Evolutionary conservation across 1,140 invertebrate genomes (phyloP).

Genomic region (Orchesella cincta): DNA sequence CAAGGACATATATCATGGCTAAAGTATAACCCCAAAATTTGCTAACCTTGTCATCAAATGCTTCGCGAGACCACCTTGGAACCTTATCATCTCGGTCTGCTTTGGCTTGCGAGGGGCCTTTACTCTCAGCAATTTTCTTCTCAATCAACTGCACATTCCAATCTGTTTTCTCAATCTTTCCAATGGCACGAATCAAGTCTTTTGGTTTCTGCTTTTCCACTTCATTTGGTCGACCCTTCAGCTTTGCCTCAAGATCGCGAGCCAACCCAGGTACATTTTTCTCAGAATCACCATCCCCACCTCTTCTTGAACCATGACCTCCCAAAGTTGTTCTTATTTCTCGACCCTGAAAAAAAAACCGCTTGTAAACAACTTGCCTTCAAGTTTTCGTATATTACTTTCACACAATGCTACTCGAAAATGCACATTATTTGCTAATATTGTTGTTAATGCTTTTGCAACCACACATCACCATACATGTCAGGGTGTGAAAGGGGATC

Average conservation of each 20-base stretch:
- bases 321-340: slow-evolving; percentile 60
- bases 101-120: slow-evolving; percentile 63
- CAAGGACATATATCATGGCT: background rate
- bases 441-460: too few species aligned
- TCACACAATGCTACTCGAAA: too few species aligned
- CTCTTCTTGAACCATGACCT: slow-evolving; percentile 59
- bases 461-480: too few species aligned
- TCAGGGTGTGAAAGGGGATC: too few species aligned
- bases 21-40: background rate
- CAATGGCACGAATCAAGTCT: slow-evolving; percentile 81
- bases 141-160: slow-evolving; percentile 91
- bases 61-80: slow-evolving; percentile 85
- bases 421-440: too few species aligned
- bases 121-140: slow-evolving; percentile 84
- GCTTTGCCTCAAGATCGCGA: slow-evolving; percentile 69
- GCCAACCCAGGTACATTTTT: slow-evolving; percentile 72
- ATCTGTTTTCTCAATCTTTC: slow-evolving; percentile 84
- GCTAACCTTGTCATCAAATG: slow-evolving; percentile 63
- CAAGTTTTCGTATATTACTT: too few species aligned
- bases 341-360: slow-evolving; percentile 62
- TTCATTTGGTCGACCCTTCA: slow-evolving; percentile 59
- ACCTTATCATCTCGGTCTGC: slow-evolving; percentile 74
- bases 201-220: slow-evolving; percentile 72
- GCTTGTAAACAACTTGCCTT: too few species aligned
- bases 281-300: slow-evolving; percentile 56